Conservation (phyloP, 2,113 vertebrate genomes). For the Drymodes brunneopygia region DNA sequence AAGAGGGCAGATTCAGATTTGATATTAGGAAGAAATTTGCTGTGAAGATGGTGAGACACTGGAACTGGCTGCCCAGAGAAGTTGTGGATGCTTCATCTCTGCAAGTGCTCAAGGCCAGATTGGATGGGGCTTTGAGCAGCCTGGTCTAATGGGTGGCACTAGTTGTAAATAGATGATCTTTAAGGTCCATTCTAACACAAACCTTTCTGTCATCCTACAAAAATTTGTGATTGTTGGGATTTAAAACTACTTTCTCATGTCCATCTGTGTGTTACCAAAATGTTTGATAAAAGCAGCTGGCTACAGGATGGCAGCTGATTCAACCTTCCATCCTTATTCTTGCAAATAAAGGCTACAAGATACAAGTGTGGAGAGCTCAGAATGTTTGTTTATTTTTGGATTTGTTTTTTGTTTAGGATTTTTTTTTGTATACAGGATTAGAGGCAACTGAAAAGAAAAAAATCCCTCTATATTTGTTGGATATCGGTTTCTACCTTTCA, state of each 20-base stretch:
- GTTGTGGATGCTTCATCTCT: not conserved
- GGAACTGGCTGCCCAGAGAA: not conserved
- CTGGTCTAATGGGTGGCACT: not conserved
- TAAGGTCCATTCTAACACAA: not conserved
- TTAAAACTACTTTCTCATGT: not conserved
- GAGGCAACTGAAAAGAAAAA: not conserved
- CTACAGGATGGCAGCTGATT: not conserved
- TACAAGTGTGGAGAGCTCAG: not conserved
- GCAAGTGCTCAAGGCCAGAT: not conserved
- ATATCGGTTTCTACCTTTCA: not conserved
- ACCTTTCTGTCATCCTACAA: not conserved
- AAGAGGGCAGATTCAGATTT: not conserved
- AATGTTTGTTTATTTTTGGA: not conserved
- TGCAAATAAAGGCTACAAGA: not conserved
- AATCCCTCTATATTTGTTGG: not conserved
- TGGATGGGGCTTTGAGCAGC: not conserved
- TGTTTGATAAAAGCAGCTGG: not conserved
- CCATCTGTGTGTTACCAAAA: not conserved
- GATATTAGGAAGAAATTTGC: not conserved
- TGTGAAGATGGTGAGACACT: not conserved
- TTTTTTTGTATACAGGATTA: not conserved
- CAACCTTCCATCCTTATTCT: not conserved
- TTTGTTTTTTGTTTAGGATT: not conserved
- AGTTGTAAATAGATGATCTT: not conserved
- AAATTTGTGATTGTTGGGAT: not conserved